Evolutionary conservation across 2,888 invertebrate species (phyloP).

Genomic region (Crioceris asparagi): DNA sequence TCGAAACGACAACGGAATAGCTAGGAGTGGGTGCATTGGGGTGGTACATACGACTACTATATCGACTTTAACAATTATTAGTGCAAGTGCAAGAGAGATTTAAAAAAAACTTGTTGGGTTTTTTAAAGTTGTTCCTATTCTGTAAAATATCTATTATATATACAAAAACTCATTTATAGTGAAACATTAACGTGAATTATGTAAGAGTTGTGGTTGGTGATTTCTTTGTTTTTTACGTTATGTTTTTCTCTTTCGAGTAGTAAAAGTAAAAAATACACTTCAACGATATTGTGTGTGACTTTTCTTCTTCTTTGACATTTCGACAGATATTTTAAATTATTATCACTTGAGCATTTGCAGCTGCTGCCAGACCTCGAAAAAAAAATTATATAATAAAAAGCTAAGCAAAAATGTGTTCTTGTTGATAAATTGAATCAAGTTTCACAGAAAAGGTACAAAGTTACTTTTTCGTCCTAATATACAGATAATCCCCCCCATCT

Average conservation of each 20-base stretch:
- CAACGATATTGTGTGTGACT: constrained; percentile 15
- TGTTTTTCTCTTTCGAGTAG: no score
- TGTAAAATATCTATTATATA: no score
- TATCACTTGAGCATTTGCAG: constrained; percentile 11
- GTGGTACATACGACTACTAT: constrained; percentile 26
- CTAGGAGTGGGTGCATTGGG: constrained; percentile 46
- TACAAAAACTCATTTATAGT: no score
- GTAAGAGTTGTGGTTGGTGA: constrained; percentile 15
- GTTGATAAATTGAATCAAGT: no score
- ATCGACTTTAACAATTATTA: constrained; percentile 19
- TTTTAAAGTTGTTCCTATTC: constrained; percentile 30
- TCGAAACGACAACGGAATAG: constrained; percentile 47
- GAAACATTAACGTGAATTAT: no score
- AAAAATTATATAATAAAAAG: no score
- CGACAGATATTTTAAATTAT: constrained; percentile 20
- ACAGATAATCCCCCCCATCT: no score
- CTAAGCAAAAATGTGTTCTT: no score
- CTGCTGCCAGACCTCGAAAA: constrained; percentile 4
- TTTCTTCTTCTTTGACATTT: constrained; percentile 14
- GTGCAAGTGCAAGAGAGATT: constrained; percentile 17
- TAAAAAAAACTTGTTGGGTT: no score
- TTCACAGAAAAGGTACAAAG: no score
- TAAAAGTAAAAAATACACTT: no score
- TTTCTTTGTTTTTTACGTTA: constrained; percentile 12
- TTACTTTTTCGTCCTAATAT: no score